phyloP scores from a whole-genome alignment of 2,113 vertebrate genomes.

The Phocoena sinus region DNA sequence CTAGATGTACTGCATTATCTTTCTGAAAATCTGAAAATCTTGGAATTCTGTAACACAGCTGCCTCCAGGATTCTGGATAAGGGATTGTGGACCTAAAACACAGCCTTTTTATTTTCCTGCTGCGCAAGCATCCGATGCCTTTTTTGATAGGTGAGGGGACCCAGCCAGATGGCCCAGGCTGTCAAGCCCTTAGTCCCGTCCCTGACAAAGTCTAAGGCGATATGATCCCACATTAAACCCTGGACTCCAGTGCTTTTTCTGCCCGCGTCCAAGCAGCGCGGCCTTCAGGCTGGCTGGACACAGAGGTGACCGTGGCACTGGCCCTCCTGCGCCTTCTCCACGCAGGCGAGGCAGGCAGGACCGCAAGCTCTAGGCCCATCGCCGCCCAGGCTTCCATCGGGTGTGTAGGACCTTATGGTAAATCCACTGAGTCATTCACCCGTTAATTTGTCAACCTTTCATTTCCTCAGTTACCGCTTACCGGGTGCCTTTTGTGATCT shows the following conservation, averaged over 20 bases:
- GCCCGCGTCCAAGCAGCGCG: background rate
- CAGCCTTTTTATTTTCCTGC: background rate
- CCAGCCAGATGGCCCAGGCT: background rate
- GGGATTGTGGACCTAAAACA: background rate
- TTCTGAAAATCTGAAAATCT: background rate
- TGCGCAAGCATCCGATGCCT: background rate
- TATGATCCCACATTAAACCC: background rate
- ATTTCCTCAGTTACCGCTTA: background rate
- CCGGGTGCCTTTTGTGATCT: background rate
- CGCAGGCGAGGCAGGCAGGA: background rate
- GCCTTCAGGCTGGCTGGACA: background rate
- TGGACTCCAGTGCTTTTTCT: background rate
- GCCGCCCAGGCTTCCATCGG: background rate
- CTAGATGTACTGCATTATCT: background rate
- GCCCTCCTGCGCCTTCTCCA: background rate
- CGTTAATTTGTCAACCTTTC: background rate
- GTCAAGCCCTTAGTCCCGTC: background rate
- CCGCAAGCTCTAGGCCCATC: fast-evolving
- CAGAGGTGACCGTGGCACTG: background rate
- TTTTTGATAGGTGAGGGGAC: background rate
- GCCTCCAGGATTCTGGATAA: background rate
- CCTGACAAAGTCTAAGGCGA: background rate
- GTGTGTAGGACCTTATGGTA: background rate
- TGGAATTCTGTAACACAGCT: background rate
- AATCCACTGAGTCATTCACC: background rate